Base-by-base conservation (phyloP, 2,888 invertebrate genomes). In the Myopa testacea region DNA sequence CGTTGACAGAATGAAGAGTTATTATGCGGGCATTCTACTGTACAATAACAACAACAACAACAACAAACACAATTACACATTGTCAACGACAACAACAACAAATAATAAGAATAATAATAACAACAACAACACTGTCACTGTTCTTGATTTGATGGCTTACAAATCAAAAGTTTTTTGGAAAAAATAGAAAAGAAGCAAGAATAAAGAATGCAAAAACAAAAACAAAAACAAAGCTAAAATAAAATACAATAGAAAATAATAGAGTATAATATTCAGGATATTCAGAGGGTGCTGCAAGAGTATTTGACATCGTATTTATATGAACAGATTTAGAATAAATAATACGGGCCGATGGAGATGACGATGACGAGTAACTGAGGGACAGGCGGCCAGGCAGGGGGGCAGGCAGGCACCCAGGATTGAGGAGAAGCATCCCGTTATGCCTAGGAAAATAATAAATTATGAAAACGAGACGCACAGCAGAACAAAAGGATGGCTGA, bases 1-100 rank as follows among this genome's bases (percentile, higher is more conserved):
- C 19, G 75, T 78, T 78, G 78, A 78, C 82, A 80, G 80, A 3
- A 74, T 26, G 65, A 73, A 52, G 74, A 75, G 63, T 73, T 63
- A 50, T 65, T 62, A 73, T 84, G 84, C 84, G 85, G 81, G 84
- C 84, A 83, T 84, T 84, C 76, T 79, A 79, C 78, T 84, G 82
- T 81, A 80, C 83, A 26, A 34, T 1, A 63, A 82, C 82, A 84
- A 81, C 81, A 82, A 80, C 80, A 80, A 82, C 80, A 81, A 81
- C 82, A 81, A 82, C n/a, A n/a, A n/a, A n/a, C n/a, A n/a, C n/a
- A n/a, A n/a, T n/a, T n/a, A n/a, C n/a, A n/a, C n/a, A n/a, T n/a
- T n/a, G n/a, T n/a, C n/a, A 63, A 82, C 82, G 83, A 81, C 81
- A 82, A 80, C 80, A 80, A 82, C 80, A 81, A 81, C 82, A 81